Evolutionary conservation across 2,797 vertebrate species (phyloP), one percentile per base, ranked within the genome.

Genomic region (Triplophysa bombifrons): DNA sequence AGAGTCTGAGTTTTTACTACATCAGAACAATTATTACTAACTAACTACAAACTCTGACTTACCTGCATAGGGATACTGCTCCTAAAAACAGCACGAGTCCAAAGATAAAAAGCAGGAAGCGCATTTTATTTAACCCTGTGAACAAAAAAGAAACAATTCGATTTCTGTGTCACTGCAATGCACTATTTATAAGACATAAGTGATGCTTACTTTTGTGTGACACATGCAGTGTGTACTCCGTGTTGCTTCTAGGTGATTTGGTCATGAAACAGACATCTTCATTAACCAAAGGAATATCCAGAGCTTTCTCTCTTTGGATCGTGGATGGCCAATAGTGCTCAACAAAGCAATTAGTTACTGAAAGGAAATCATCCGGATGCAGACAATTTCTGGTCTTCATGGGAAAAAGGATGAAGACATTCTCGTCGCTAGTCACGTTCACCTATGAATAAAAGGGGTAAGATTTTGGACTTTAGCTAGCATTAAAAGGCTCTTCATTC

Each of bases 61-160:
- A 88, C 88, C 88, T 87, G 83, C 85, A 88, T 22, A 89, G n/a
- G 34, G 19, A 20, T 48, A 82, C 78, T 13, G 87, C 86, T 67
- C 76, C 73, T 46, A 73, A 80, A 82, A 86, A 88, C 19, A 89
- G 84, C 12, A 44, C 1, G 27, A 86, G 65, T 61, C 88, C 88
- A 46, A 65, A 73, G 12, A 85, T 10, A 75, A 87, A 89, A 53
- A 88, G 58, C 67, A 78, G 69, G 25, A 89, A 85, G 0, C 83
- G 75, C 61, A 81, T 71, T 82, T 61, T 85, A 75, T 87, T 87
- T 56, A 87, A 78, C 61, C 82, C 87, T 88, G 78, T 38, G 85
- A 85, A 64, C 4, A 22, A 84, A 74, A 27, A 50, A 68, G 2
- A 58, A 65, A 77, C 8, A 1, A 41, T 25, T 0, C 13, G 51